Conservation (phyloP, 37 sponge, comb jelly and placozoan genomes). For the Oscarella lobularis region DNA sequence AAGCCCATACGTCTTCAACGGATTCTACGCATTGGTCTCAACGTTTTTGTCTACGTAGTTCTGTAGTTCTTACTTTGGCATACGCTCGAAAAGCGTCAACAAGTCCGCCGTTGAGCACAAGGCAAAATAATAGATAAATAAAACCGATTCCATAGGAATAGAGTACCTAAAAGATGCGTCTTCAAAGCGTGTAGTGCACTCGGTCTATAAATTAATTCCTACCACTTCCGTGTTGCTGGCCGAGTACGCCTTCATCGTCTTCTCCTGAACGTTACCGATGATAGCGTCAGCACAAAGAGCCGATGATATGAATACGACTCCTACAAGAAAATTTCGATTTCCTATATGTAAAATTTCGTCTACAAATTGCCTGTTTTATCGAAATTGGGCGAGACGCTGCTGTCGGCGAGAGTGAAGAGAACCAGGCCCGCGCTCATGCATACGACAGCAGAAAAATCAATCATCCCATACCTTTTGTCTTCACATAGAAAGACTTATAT, state of each 20-base stretch:
- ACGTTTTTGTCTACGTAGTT: too few relatives aligned
- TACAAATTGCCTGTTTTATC: slow-evolving; percentile 32
- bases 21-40: too few relatives aligned
- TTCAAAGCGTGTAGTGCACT: neutral
- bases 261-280: slow-evolving; percentile 79
- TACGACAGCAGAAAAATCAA: slow-evolving; percentile 35
- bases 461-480: slow-evolving; percentile 49
- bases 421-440: slow-evolving; percentile 53
- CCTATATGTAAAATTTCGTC: too few relatives aligned
- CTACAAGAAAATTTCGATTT: too few relatives aligned
- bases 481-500: neutral
- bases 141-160: slow-evolving; percentile 52
- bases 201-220: neutral
- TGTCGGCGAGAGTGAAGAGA: slow-evolving; percentile 62
- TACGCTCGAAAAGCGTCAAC: slow-evolving; percentile 18
- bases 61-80: slow-evolving; percentile 15
- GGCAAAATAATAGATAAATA: slow-evolving; percentile 27
- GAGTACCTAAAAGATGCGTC: slow-evolving; percentile 22
- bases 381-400: slow-evolving; percentile 49
- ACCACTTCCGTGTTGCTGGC: slow-evolving; percentile 43
- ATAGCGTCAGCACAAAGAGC: slow-evolving; percentile 82
- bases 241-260: slow-evolving; percentile 41
- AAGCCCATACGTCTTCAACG: slow-evolving; percentile 11
- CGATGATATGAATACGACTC: slow-evolving; percentile 56
- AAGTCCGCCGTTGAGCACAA: slow-evolving; percentile 10